phyloP scores from a whole-genome alignment of 2,888 invertebrate genomes.

The Drosophila siamana region DNA sequence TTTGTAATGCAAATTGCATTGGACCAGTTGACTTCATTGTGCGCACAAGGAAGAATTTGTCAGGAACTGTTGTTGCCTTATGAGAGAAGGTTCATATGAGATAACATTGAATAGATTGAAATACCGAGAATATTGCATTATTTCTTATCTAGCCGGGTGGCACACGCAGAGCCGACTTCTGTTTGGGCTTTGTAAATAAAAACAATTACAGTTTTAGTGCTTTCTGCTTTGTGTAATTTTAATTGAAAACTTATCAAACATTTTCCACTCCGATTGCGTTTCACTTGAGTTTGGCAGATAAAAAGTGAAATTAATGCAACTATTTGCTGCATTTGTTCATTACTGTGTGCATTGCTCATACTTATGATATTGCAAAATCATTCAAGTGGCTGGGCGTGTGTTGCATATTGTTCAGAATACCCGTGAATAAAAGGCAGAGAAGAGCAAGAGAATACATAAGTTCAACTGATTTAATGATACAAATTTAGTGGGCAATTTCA shows the following conservation, averaged over 20 bases:
- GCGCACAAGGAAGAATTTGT: constrained; percentile 45
- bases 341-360: constrained; percentile 19
- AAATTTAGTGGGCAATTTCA: no score
- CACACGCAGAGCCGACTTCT: constrained; percentile 30
- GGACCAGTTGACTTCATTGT: constrained; percentile 44
- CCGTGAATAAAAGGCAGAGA: neutral
- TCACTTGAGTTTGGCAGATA: constrained; percentile 35
- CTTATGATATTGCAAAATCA: neutral
- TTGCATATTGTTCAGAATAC: constrained; percentile 14
- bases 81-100: constrained; percentile 12
- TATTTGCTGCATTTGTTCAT: constrained; percentile 26
- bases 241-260: constrained; percentile 71
- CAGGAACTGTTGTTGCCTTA: no score
- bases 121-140: constrained; percentile 4
- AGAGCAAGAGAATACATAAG: neutral
- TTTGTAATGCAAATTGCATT: constrained; percentile 36
- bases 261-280: constrained; percentile 47
- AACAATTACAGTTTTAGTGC: constrained; percentile 40
- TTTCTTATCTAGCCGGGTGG: constrained; percentile 34
- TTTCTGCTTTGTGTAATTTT: constrained; percentile 50
- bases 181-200: constrained; percentile 34
- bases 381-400: constrained; percentile 27
- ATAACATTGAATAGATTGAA: constrained; percentile 5
- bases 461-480: no score
- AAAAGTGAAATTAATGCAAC: constrained; percentile 52